Conservation (phyloP, 1,140 invertebrate species). For the Platyscapa corneri region DNA sequence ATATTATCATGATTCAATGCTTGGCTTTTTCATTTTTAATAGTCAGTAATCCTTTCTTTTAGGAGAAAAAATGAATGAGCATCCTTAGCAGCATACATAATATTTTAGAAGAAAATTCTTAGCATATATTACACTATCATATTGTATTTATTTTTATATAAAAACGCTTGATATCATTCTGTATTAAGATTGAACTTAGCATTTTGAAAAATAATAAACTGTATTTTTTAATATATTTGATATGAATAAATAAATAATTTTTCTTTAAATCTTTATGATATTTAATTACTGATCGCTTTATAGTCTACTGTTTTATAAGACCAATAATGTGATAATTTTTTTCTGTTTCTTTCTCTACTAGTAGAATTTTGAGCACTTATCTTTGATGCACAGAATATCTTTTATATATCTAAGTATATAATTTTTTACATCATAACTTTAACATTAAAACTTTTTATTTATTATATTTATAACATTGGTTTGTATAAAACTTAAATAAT, state of each 20-base stretch:
- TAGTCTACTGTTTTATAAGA: not conserved
- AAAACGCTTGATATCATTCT: not conserved
- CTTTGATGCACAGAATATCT: slow-evolving; percentile 4
- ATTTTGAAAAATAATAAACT: not conserved
- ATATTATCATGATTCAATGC: slow-evolving; percentile 35
- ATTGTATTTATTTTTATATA: slow-evolving; percentile 11
- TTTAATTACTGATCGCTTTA: slow-evolving; percentile 1
- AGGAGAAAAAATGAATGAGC: slow-evolving; percentile 43
- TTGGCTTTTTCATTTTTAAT: slow-evolving; percentile 46
- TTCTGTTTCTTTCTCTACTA: not conserved
- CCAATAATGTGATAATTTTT: not conserved
- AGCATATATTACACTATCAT: not conserved
- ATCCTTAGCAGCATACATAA: slow-evolving; percentile 34
- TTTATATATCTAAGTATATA: slow-evolving; percentile 8
- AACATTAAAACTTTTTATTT: slow-evolving; percentile 24
- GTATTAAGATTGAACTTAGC: not conserved
- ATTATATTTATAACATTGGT: not conserved
- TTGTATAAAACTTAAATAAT: slow-evolving; percentile 27
- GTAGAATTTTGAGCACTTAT: slow-evolving; percentile 31
- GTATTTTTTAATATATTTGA: not conserved
- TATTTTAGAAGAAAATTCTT: slow-evolving; percentile 28
- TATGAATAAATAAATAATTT: slow-evolving; percentile 31
- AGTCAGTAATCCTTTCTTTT: slow-evolving; percentile 37
- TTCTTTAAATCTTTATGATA: slow-evolving; percentile 7
- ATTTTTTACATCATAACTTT: slow-evolving; percentile 9